Conservation (phyloP, 2,888 invertebrate species). For the Lucinisca nassula region DNA sequence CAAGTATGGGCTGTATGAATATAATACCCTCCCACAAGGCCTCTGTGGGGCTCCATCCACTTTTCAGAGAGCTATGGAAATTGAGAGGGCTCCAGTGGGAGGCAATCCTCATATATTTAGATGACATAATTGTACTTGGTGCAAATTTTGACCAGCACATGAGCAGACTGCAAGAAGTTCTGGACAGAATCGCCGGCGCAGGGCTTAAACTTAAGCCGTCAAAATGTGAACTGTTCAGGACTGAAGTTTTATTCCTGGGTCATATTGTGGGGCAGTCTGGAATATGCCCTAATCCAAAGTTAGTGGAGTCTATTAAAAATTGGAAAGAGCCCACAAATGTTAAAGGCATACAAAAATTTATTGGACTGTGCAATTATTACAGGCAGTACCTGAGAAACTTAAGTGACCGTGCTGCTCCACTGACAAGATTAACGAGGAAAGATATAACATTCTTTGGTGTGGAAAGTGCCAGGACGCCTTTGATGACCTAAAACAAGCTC, state of each 20-base stretch:
- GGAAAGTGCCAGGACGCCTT: too few relatives aligned
- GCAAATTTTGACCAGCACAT: slow-evolving; percentile 57
- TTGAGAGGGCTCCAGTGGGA: slow-evolving; percentile 63
- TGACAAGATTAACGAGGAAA: slow-evolving; percentile 20
- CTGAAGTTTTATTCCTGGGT: slow-evolving; percentile 49
- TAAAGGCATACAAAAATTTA: slow-evolving; percentile 32
- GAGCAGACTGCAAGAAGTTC: slow-evolving; percentile 38
- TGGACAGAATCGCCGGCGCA: slow-evolving; percentile 44
- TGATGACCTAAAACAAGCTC: too few relatives aligned
- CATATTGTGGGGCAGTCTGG: slow-evolving; percentile 53
- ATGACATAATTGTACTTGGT: slow-evolving; percentile 66
- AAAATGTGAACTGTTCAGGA: slow-evolving; percentile 56
- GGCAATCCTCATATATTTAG: slow-evolving; percentile 65
- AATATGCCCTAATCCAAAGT: slow-evolving; percentile 34
- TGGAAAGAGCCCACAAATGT: slow-evolving; percentile 38
- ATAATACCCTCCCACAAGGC: slow-evolving; percentile 42
- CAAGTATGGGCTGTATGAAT: slow-evolving; percentile 41
- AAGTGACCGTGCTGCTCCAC: neutral
- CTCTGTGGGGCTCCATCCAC: slow-evolving; percentile 33
- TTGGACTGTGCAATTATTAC: slow-evolving; percentile 57
- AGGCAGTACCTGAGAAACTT: slow-evolving; percentile 31
- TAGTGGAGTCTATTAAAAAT: slow-evolving; percentile 37
- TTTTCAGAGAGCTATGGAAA: slow-evolving; percentile 37
- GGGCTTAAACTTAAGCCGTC: slow-evolving; percentile 54
- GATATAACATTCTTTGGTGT: too few relatives aligned